Evolutionary conservation across 1,140 invertebrate genomes (phyloP).

Genomic region (Brachystomella parvula): DNA sequence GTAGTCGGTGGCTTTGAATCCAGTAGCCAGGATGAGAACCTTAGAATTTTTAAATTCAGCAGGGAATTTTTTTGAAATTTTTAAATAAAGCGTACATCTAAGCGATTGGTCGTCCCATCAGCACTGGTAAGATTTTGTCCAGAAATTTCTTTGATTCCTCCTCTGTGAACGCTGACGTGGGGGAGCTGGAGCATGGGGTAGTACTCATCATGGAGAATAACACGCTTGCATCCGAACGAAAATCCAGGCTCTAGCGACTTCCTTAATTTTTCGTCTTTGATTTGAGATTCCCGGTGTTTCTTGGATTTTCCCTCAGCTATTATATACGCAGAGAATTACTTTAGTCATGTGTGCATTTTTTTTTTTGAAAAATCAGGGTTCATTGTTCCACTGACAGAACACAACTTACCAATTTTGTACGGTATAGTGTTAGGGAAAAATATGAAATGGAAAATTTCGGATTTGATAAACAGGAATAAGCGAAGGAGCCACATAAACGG

Average conservation of each 20-base stretch:
- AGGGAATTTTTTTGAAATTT: background rate
- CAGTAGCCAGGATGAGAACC: constrained; percentile 12
- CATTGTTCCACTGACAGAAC: background rate
- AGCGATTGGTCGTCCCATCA: background rate
- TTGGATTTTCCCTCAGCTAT: background rate
- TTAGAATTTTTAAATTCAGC: background rate
- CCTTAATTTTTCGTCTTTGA: background rate
- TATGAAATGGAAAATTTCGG: background rate
- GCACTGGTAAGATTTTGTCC: background rate
- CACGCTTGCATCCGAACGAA: background rate
- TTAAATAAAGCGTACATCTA: background rate
- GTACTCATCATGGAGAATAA: background rate
- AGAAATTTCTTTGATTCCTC: background rate
- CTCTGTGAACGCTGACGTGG: background rate
- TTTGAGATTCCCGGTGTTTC: background rate
- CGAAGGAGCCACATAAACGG: background rate
- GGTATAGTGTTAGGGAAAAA: constrained; percentile 1
- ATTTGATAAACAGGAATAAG: background rate
- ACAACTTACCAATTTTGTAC: background rate
- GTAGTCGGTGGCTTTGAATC: constrained; percentile 19
- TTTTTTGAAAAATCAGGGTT: no score
- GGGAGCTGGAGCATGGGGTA: background rate
- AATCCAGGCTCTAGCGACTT: background rate
- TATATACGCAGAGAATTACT: no score
- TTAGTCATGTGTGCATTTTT: no score